Base-by-base conservation (phyloP, 2,888 invertebrate species). In the Heliconius ismenius region DNA sequence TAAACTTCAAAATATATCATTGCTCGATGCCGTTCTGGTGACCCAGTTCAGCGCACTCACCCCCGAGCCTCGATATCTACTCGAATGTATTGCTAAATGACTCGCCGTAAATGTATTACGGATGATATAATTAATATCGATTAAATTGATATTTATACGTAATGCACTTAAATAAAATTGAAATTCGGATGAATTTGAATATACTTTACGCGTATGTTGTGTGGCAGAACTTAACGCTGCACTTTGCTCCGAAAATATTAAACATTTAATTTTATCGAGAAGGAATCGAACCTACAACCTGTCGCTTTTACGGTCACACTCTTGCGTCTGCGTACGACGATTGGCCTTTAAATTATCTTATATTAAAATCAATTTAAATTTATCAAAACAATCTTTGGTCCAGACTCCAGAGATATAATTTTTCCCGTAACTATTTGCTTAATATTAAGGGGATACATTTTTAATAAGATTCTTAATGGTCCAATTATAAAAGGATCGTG, bases 11-110 rank as follows among this genome's bases (percentile, higher is more conserved):
- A 78, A 74, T 79, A 81, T 76, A 84, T 26, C 65, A 83, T 83
- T 82, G 79, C 82, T 81, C 82, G 83, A 83, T 83, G 84, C 84
- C 73, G 89, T 82, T 85, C 91, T 83, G 88, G 89, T 92, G 91
- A 92, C 92, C 92, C 86, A 92, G 86, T 89, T 91, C 76, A 67
- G 60, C 78, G 69, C 78, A 76, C 81, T 78, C 79, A 64, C 78
- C 79, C 81, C 83, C 81, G 63, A 74, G 78, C 67, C 83, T 85
- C 84, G 81, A 77, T 70, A 79, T 28, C 28, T 32, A 32, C 32
- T 32, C 32, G 32, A 26, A 68, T 77, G 69, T 75, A 79, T 75
- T 78, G 69, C 62, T 64, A 67, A 67, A 74, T 62, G 26, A 54
- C 6, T 24, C 15, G 39, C 24, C 65, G n/a, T 67, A 67, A 67